A percentile compares a stretch with the other conserved stretches of the same genome.
Evolutionary conservation across 2,888 invertebrate genomes (phyloP).

Genomic region (Gerris lacustris): DNA sequence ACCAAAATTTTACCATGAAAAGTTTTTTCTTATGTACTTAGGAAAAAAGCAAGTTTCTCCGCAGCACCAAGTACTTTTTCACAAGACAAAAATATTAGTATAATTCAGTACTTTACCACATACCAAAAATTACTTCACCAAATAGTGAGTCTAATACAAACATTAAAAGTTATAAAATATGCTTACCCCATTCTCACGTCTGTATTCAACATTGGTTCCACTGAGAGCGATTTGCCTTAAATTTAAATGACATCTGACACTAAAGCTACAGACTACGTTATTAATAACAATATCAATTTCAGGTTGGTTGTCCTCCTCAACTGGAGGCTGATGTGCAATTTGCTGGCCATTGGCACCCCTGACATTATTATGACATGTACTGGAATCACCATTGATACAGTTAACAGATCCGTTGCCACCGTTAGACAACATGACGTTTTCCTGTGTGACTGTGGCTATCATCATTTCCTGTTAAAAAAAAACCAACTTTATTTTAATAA

Average conservation of each 20-base stretch:
- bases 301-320: constrained; percentile 43
- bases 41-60: too few relatives aligned
- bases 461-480: background rate
- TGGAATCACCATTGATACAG: constrained; percentile 3
- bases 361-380: constrained; percentile 12
- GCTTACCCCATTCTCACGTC: constrained; percentile 75
- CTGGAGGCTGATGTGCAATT: background rate
- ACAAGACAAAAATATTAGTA: too few relatives aligned
- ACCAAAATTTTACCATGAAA: too few relatives aligned
- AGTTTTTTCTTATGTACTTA: too few relatives aligned
- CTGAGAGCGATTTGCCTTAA: constrained; percentile 83
- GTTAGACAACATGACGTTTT: background rate
- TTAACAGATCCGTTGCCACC: background rate
- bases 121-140: too few relatives aligned
- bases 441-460: background rate
- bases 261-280: constrained; percentile 95
- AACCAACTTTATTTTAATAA: background rate
- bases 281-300: constrained; percentile 92
- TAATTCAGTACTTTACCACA: too few relatives aligned
- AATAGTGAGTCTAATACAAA: too few relatives aligned
- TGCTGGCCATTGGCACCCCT: background rate
- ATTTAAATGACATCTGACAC: constrained; percentile 91
- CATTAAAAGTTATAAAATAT: background rate
- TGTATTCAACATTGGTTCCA: constrained; percentile 88
- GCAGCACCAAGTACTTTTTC: too few relatives aligned